These are phyloP conservation scores for Cotesia glomerata DNA, from an alignment of 1,140 invertebrate species.

Conservation along the genomic window DNA sequence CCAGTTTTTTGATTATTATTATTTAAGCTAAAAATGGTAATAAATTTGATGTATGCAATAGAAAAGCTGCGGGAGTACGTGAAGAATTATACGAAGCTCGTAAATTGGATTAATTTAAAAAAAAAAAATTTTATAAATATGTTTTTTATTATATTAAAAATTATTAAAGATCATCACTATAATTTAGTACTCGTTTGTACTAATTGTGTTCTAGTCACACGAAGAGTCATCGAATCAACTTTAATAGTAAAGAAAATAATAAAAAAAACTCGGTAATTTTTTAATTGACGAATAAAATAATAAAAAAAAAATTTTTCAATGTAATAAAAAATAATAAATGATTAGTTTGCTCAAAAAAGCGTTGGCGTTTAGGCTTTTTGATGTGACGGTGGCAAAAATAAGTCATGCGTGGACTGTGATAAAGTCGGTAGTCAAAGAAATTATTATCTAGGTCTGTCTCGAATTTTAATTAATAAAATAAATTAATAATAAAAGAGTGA, in stretches of 20 bases:
- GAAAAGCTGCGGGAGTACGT: conserved; percentile 46
- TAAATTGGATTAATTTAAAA: conserved; percentile 51
- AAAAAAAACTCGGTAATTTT: conserved; percentile 25
- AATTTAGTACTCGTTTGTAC: conserved; percentile 37
- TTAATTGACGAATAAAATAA: conserved; percentile 38
- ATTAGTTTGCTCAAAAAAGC: conserved; percentile 56
- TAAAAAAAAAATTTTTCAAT: conserved; percentile 38
- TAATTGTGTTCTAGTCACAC: conserved; percentile 59
- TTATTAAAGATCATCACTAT: conserved; percentile 29
- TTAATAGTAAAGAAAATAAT: conserved; percentile 7
- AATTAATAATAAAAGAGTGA: neutral
- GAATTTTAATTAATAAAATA: conserved; percentile 30
- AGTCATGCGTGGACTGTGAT: conserved; percentile 64
- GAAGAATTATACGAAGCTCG: conserved; percentile 54
- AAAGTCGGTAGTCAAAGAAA: conserved; percentile 52
- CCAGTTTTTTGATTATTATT: neutral
- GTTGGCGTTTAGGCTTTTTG: conserved; percentile 59
- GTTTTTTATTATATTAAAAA: no score
- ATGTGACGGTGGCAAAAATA: conserved; percentile 50
- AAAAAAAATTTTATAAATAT: no score
- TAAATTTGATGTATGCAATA: conserved; percentile 30
- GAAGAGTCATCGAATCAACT: conserved; percentile 47
- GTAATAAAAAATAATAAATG: conserved; percentile 40
- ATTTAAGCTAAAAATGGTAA: neutral
- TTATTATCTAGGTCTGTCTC: conserved; percentile 32